Evolutionary conservation across 2,113 vertebrate genomes (phyloP).

Genomic region (Paraplagusia blochii): DNA sequence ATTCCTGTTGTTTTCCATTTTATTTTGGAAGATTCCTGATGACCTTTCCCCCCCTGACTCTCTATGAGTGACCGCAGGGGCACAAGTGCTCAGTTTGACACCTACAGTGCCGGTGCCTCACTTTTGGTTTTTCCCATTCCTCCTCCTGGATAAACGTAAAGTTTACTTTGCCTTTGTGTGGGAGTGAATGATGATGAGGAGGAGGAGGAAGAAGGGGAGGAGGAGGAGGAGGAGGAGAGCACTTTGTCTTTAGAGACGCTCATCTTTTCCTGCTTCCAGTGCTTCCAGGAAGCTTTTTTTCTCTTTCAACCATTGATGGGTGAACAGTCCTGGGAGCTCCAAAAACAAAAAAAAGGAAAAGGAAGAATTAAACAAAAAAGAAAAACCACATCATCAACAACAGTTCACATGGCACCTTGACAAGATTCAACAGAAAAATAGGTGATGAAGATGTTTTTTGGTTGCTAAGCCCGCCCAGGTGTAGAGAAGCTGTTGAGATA

Average conservation of each 20-base stretch:
- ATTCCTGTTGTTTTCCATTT: constrained; percentile 22
- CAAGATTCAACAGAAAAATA: constrained; percentile 33
- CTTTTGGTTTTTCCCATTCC: constrained; percentile 58
- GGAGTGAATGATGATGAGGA: constrained; percentile 10
- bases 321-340: constrained; percentile 41
- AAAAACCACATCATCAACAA: constrained; percentile 21
- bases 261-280: constrained; percentile 18
- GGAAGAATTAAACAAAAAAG: background rate
- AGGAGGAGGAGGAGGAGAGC: constrained; percentile 26
- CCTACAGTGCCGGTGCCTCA: constrained; percentile 50
- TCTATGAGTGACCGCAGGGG: constrained; percentile 9
- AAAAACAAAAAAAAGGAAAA: background rate
- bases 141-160: constrained; percentile 35
- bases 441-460: constrained; percentile 64
- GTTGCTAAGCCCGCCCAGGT: constrained; percentile 64
- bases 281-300: constrained; percentile 17
- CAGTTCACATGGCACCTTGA: constrained; percentile 56
- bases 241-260: constrained; percentile 19
- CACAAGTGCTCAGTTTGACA: constrained; percentile 39
- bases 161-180: constrained; percentile 20
- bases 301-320: constrained; percentile 19
- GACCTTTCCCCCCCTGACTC: constrained; percentile 15
- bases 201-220: constrained; percentile 9
- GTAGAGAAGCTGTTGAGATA: constrained; percentile 41
- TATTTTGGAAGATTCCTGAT: constrained; percentile 9